Base-by-base conservation (phyloP, 2,888 invertebrate species). In the Molanna angustata region DNA sequence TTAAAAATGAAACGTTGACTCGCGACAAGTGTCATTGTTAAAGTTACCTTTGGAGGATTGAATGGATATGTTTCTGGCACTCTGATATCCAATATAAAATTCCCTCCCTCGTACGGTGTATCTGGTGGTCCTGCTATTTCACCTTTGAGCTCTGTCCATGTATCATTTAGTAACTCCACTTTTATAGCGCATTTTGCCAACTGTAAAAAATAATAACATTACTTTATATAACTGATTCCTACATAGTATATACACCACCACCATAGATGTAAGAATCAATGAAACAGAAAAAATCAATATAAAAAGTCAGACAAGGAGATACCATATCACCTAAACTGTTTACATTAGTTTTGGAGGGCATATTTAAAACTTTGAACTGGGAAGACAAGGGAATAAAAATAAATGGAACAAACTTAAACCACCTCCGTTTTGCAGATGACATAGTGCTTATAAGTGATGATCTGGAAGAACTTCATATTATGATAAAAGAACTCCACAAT, bases 31-130 rank as follows among this genome's bases (percentile, higher is more conserved):
- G 70, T n/a, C n/a, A n/a, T n/a, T n/a, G n/a, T n/a, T n/a, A n/a
- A n/a, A n/a, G n/a, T n/a, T 80, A 96, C 97, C 85, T 96, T 97
- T 44, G 99, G 99, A 60, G 99, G 99, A 79, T 95, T 95, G 71
- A 99, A 99, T 13, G 99, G 99, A 79, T 99, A 99, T 37, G 95
- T 94, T 73, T 98, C 97, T 64, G 99, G 98, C 61, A 99, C 94
- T 80, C 91, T 92, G 59, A 99, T 98, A 74, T 98, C 96, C 61
- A 99, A 80, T 58, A 88, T 74, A 76, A 94, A 99, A 64, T 82
- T 89, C 13, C 97, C 99, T 40, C 95, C 96, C 74, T 96, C 96
- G 69, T 99, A 99, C 0, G 98, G 97, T 21, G 97, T 98, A 67
- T 99, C 99, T 31, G 95, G 93, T 6, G 99, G 98, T 0, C 98